Evolutionary conservation across 64 coral and sea anemone species (phyloP).

Genomic region (Anthopleura sola): DNA sequence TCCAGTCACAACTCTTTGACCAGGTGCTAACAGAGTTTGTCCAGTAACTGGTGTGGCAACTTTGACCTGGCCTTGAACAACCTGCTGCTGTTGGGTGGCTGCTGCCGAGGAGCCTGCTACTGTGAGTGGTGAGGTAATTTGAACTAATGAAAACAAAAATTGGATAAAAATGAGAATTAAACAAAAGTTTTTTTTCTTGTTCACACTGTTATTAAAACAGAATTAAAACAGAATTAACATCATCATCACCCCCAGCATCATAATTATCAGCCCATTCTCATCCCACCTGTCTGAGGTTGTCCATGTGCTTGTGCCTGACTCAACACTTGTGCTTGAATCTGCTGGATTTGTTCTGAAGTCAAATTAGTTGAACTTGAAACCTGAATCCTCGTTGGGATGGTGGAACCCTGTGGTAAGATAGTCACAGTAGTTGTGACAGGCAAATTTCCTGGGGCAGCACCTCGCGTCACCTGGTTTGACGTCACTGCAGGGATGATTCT

Average conservation of each 20-base stretch:
- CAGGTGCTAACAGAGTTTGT: constrained; percentile 1
- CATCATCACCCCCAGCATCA: neutral
- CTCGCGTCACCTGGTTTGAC: neutral
- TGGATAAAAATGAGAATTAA: too few relatives aligned
- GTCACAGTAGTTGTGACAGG: constrained; percentile 17
- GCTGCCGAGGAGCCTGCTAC: neutral
- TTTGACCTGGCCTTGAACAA: neutral
- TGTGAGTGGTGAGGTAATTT: constrained; percentile 5
- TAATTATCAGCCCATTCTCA: neutral
- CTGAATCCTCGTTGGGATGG: neutral
- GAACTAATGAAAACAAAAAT: neutral
- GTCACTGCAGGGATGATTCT: neutral
- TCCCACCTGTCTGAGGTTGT: constrained; percentile 8
- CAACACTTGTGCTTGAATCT: constrained; percentile 19
- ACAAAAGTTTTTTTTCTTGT: too few relatives aligned
- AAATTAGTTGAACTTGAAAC: constrained; percentile 3
- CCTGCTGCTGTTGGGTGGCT: neutral
- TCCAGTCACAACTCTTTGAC: neutral
- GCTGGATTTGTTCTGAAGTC: constrained; percentile 12
- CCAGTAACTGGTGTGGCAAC: constrained; percentile 3
- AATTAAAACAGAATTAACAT: neutral
- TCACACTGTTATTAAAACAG: too few relatives aligned
- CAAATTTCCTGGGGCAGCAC: neutral
- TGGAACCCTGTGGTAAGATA: constrained; percentile 2
- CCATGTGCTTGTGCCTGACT: constrained; percentile 1